phyloP scores from a whole-genome alignment of 1,140 invertebrate genomes.

The Drosophila sulfurigaster region DNA sequence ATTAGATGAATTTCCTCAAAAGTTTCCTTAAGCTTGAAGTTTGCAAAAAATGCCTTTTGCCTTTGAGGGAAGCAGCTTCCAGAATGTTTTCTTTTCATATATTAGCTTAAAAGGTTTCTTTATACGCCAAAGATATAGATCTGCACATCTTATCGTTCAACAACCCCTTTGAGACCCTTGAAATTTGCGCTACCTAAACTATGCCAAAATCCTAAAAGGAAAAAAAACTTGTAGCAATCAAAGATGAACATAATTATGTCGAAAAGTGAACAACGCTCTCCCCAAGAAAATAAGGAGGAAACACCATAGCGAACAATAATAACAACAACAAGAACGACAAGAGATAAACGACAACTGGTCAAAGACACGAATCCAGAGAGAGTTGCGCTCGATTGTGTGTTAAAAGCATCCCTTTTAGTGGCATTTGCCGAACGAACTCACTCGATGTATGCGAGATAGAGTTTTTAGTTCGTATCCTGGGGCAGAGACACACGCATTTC shows the following conservation, averaged over 20 bases:
- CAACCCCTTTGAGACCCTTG: conserved; percentile 34
- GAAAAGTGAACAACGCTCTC: conserved; percentile 56
- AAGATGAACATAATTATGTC: conserved; percentile 66
- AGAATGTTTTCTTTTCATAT: not conserved
- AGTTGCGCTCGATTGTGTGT: conserved; percentile 5
- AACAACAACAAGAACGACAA: conserved; percentile 22
- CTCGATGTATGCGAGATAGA: conserved; percentile 19
- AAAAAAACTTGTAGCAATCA: conserved; percentile 67
- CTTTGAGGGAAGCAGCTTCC: not conserved
- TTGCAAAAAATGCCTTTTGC: not conserved
- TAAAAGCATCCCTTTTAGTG: conserved; percentile 40
- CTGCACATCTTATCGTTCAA: conserved; percentile 34
- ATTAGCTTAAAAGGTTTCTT: not conserved
- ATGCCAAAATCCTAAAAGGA: conserved; percentile 12
- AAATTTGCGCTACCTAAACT: conserved; percentile 32
- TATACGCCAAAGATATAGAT: conserved; percentile 12
- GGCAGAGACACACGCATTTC: conserved; percentile 50
- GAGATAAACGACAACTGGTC: conserved; percentile 27
- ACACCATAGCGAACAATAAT: conserved; percentile 23
- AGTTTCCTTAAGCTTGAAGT: not conserved
- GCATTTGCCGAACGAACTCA: conserved; percentile 1
- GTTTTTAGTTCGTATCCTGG: conserved; percentile 37
- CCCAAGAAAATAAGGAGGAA: conserved; percentile 21
- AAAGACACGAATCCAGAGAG: conserved; percentile 18
- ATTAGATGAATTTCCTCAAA: no score